Conservation (phyloP, 2,888 invertebrate species). For the Synergus itoensis region DNA sequence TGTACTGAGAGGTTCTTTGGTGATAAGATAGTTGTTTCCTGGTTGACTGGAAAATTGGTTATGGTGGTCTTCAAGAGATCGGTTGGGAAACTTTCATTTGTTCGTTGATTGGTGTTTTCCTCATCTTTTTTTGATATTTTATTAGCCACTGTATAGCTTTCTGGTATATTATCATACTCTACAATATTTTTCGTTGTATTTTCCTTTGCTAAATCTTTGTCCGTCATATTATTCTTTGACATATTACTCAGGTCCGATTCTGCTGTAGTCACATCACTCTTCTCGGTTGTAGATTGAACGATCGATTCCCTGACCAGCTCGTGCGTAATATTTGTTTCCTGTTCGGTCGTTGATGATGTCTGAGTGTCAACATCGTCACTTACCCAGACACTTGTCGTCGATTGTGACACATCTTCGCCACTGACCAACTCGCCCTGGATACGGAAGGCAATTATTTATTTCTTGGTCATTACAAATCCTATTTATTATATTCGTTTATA, state of each 20-base stretch:
- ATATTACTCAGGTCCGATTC: not conserved
- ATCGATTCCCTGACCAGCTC: conserved; percentile 9
- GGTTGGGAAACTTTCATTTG: not conserved
- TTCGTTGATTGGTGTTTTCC: not conserved
- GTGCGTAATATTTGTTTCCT: conserved; percentile 28
- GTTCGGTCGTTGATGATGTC: not conserved
- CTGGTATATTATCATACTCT: not conserved
- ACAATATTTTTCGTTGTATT: not conserved
- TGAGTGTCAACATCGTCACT: conserved; percentile 10
- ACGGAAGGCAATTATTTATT: conserved; percentile 35
- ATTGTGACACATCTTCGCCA: conserved; percentile 35
- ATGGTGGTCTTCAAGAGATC: not conserved
- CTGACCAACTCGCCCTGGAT: conserved; percentile 46
- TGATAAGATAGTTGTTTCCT: not conserved
- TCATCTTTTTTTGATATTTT: not conserved
- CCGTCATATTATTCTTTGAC: not conserved
- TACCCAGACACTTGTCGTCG: not conserved
- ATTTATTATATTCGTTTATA: not conserved
- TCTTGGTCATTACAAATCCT: not conserved
- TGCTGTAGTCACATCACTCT: not conserved
- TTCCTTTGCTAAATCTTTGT: not conserved
- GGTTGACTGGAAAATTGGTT: not conserved
- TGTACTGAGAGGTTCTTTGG: not conserved
- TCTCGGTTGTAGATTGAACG: not conserved
- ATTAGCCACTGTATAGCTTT: not conserved